These are phyloP conservation scores for Osmerus eperlanus DNA, from an alignment of 2,113 vertebrate species.

Conservation along the genomic window DNA sequence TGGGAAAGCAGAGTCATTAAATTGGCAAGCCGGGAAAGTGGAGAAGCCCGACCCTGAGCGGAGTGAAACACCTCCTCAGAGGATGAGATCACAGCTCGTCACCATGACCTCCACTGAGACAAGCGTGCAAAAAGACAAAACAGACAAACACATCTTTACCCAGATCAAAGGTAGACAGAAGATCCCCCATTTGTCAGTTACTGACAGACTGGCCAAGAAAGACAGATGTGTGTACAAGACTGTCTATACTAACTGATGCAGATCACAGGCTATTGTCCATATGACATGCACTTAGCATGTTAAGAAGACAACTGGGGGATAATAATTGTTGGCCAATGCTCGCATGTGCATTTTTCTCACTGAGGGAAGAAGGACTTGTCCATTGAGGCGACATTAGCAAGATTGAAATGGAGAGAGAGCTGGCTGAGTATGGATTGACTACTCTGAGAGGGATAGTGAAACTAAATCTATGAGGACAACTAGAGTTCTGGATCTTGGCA, in stretches of 20 bases:
- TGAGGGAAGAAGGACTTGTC: slow-evolving; percentile 39
- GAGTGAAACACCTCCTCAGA: slow-evolving; percentile 60
- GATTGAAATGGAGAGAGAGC: slow-evolving; percentile 37
- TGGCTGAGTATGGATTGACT: slow-evolving; percentile 36
- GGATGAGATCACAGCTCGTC: slow-evolving; percentile 67
- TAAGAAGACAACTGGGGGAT: neutral
- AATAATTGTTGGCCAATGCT: neutral
- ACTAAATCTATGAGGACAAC: slow-evolving; percentile 36
- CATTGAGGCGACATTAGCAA: slow-evolving; percentile 38
- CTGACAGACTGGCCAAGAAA: slow-evolving; percentile 29
- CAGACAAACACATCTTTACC: slow-evolving; percentile 57
- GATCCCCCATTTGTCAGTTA: slow-evolving; percentile 56
- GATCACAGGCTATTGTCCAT: neutral
- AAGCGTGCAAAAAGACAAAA: slow-evolving; percentile 65
- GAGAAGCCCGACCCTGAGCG: slow-evolving; percentile 59
- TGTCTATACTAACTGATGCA: neutral
- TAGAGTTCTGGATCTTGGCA: slow-evolving; percentile 15
- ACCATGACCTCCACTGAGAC: slow-evolving; percentile 54
- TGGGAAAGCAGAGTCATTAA: slow-evolving; percentile 71
- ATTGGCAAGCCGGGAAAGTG: slow-evolving; percentile 61
- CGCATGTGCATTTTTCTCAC: neutral
- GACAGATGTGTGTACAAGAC: slow-evolving; percentile 15
- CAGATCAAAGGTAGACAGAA: slow-evolving; percentile 53
- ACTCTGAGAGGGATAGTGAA: slow-evolving; percentile 41
- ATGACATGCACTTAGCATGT: slow-evolving; percentile 2